Evolutionary conservation across 2,797 vertebrate genomes (phyloP), one percentile per base, ranked within the genome.

Genomic region (Octomys mimax): DNA sequence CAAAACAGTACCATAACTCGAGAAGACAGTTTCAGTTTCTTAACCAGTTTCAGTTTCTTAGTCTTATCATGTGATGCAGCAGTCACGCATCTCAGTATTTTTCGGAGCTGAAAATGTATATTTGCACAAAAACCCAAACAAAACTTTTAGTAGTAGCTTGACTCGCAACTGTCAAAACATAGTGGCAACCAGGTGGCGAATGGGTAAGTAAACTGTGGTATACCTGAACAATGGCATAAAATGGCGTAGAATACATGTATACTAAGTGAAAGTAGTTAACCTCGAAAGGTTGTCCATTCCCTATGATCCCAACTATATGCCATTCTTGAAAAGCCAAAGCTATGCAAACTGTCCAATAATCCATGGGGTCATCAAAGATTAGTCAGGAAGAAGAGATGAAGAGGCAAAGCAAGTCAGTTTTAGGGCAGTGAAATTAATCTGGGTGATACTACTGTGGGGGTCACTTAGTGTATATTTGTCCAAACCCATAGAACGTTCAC

Each of bases 271-370:
- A 71, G 21, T 54, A n/a, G n/a, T 8, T 61, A 61, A 42, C 46
- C 70, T 71, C 24, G 77, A 61, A 84, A 84, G n/a, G 22, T 16
- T 54, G 36, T 42, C 75, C 18, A 6, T 28, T 66, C 13, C 22
- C 9, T 54, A 83, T 46, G 33, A 54, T 78, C 10, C n/a, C 54
- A 84, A 18, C 42, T 11, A 46, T 2, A 10, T 19, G 54, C 57
- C 73, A 64, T 57, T 42, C 80, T 79, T 46, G 42, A 57, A 79
- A 46, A 95, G 36, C 33, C 28, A 89, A 78, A 95, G n/a, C 42
- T 22, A n/a, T 22, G 36, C 28, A 62, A 31, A 52, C 3, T 54
- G 42, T 39, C 4, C 39, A 85, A 5, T n/a, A 22, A 52, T 57
- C 54, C 28, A 22, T 24, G 46, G n/a, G 46, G n/a, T 57, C 85